Conservation (phyloP, 2,888 invertebrate genomes). For the Drosophila fungiperda region DNA sequence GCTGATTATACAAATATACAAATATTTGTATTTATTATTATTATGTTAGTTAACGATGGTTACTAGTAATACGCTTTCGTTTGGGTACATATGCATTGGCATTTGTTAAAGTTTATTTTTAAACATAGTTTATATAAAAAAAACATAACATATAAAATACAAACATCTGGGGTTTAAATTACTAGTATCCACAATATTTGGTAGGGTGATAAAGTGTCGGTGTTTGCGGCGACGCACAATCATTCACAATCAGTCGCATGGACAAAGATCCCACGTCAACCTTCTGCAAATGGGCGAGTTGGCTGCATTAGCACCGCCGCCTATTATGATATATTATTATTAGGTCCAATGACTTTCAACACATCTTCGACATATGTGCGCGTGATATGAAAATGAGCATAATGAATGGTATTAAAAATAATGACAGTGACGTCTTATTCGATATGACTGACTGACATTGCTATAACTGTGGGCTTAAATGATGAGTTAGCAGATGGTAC, state of each 20-base stretch:
- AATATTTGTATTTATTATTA: conserved; percentile 8
- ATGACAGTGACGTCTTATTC: conserved; percentile 41
- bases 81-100: neutral
- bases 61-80: conserved; percentile 12
- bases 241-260: conserved; percentile 15
- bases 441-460: conserved; percentile 60
- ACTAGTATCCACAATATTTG: too few species aligned
- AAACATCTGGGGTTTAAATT: neutral
- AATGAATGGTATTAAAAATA: conserved; percentile 25
- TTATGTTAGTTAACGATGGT: conserved; percentile 8
- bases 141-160: neutral
- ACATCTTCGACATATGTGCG: conserved; percentile 33
- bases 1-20: conserved; percentile 37
- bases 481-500: conserved; percentile 22
- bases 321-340: conserved; percentile 45
- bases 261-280: conserved; percentile 48
- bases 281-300: conserved; percentile 48
- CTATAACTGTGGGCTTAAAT: conserved; percentile 24
- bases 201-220: conserved; percentile 19
- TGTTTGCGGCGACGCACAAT: neutral
- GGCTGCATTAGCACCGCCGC: conserved; percentile 52
- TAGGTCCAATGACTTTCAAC: conserved; percentile 13
- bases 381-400: conserved; percentile 11
- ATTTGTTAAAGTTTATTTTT: neutral
- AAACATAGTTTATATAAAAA: neutral